Evolutionary conservation across 2,797 vertebrate genomes (phyloP).

Genomic region (Ceryle rudis): DNA sequence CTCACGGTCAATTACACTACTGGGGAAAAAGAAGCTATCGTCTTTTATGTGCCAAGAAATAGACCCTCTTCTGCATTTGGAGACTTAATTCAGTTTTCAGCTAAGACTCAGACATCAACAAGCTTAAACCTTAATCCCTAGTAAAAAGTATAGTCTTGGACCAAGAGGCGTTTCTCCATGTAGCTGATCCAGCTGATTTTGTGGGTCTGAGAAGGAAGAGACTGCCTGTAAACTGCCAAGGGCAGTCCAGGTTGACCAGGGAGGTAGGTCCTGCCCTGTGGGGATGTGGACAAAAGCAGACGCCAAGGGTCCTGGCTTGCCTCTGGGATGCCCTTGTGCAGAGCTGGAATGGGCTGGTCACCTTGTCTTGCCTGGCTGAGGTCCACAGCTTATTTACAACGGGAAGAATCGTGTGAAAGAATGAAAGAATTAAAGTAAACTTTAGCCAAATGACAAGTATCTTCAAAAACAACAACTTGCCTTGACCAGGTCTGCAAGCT

Average conservation of each 20-base stretch:
- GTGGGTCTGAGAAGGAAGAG: background rate
- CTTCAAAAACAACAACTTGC: background rate
- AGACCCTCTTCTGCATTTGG: background rate
- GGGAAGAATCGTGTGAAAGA: background rate
- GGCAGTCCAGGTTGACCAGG: background rate
- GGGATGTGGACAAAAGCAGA: background rate
- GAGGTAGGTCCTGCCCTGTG: background rate
- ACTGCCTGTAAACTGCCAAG: background rate
- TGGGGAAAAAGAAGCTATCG: accelerated
- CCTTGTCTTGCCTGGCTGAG: background rate
- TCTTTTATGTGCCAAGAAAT: background rate
- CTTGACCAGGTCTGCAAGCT: background rate
- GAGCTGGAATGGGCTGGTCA: background rate
- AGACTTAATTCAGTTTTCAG: background rate
- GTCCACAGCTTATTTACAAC: background rate
- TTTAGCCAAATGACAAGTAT: background rate
- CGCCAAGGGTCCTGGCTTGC: accelerated
- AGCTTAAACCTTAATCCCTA: background rate
- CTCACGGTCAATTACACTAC: background rate
- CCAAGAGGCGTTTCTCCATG: background rate
- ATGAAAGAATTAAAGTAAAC: constrained; percentile 5
- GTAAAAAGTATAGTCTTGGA: background rate
- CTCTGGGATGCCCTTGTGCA: background rate
- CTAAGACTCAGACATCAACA: background rate
- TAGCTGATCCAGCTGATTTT: background rate